Percentiles rank a stretch among this genome's conserved stretches.
Evolutionary conservation across 1,140 invertebrate species (phyloP).

Genomic region (Maconellicoccus hirsutus): DNA sequence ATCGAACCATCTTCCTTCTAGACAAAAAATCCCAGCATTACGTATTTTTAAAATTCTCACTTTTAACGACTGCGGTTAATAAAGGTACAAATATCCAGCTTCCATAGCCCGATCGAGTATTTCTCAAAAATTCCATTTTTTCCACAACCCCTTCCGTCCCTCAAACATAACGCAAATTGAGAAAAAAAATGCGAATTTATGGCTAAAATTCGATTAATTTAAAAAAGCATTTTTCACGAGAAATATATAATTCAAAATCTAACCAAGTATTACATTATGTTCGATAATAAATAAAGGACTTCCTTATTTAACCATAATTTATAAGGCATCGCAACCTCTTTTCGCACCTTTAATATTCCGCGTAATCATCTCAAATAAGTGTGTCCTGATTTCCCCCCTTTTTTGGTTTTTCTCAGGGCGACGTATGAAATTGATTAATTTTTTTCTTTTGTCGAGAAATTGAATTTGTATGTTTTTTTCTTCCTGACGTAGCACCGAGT

Average conservation of each 20-base stretch:
- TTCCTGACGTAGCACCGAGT: neutral
- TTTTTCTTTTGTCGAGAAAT: neutral
- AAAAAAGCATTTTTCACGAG: neutral
- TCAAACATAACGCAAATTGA: too few species aligned
- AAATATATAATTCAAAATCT: neutral
- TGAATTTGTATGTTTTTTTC: conserved; percentile 5
- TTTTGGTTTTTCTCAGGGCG: neutral
- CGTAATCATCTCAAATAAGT: neutral
- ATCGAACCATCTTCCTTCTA: too few species aligned
- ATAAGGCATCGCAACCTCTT: neutral
- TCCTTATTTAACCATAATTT: conserved; percentile 5
- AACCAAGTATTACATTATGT: neutral
- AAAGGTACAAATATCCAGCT: too few species aligned
- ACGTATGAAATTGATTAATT: conserved; percentile 9
- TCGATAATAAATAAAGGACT: conserved; percentile 1
- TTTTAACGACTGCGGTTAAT: too few species aligned
- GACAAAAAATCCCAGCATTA: too few species aligned
- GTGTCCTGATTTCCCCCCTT: neutral
- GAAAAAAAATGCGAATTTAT: neutral
- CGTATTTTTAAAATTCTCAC: too few species aligned
- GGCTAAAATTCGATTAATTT: neutral
- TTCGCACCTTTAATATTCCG: neutral
- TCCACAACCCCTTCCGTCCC: too few species aligned
- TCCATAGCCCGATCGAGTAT: too few species aligned
- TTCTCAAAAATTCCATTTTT: too few species aligned